Conservation (phyloP, 2,797 vertebrate species). For the Aeoliscus strigatus region DNA sequence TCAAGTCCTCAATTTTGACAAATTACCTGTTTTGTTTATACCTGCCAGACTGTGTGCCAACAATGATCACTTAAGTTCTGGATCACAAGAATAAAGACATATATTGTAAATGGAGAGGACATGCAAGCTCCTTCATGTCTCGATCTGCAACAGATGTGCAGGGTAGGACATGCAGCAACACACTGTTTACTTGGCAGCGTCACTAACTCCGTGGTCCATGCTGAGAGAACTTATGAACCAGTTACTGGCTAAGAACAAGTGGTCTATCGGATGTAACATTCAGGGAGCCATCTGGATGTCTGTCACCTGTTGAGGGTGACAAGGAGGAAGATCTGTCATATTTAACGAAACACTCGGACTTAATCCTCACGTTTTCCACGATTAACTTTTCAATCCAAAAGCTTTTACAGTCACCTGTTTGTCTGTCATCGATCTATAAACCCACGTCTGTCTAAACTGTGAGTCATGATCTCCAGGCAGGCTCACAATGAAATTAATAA, state of each 20-base stretch:
- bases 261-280: slow-evolving; percentile 35
- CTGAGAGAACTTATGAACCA: slow-evolving; percentile 27
- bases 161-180: slow-evolving; percentile 14
- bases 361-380: no score
- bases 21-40: slow-evolving; percentile 33
- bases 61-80: no score
- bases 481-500: slow-evolving; percentile 3
- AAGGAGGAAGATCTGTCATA: slow-evolving; percentile 47
- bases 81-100: no score
- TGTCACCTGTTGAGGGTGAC: slow-evolving; percentile 51
- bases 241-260: slow-evolving; percentile 29
- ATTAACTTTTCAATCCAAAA: background rate
- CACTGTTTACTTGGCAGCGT: slow-evolving; percentile 23
- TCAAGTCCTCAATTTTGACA: slow-evolving; percentile 20
- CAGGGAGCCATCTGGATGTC: slow-evolving; percentile 54
- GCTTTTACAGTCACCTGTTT: background rate
- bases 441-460: background rate
- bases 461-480: slow-evolving; percentile 1
- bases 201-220: slow-evolving; percentile 16
- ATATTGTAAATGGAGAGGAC: background rate
- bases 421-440: background rate
- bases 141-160: slow-evolving; percentile 11
- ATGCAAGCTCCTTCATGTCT: slow-evolving; percentile 36
- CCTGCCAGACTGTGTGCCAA: slow-evolving; percentile 17
- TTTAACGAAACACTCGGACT: slow-evolving; percentile 44